A percentile compares a stretch with the other conserved stretches of the same genome.
These are phyloP conservation scores for Eurystomus gularis DNA, from an alignment of 2,113 vertebrate species.

Conservation along the genomic window DNA sequence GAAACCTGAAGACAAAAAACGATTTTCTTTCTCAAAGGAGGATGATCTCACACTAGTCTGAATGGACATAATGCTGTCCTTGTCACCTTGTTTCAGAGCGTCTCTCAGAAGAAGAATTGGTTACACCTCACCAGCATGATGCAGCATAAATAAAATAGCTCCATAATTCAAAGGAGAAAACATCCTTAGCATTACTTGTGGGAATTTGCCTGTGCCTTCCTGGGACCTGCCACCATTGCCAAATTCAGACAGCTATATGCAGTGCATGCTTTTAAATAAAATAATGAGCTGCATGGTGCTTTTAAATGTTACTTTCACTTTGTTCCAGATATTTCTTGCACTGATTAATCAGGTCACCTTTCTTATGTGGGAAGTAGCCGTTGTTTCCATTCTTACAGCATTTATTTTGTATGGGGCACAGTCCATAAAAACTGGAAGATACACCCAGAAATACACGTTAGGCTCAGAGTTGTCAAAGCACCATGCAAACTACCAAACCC, in stretches of 20 bases:
- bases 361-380: not conserved
- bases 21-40: not conserved
- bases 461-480: not conserved
- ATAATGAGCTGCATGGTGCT: not conserved
- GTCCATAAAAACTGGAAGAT: not conserved
- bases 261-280: not conserved
- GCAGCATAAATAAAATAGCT: not conserved
- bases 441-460: rapidly evolving
- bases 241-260: not conserved
- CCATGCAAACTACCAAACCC: rapidly evolving
- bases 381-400: not conserved
- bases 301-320: not conserved
- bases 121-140: not conserved
- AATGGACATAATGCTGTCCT: not conserved
- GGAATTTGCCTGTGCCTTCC: not conserved
- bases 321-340: not conserved
- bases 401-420: not conserved
- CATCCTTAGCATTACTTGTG: not conserved
- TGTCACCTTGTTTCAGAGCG: not conserved
- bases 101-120: not conserved
- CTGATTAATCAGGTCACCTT: not conserved
- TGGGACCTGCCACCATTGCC: not conserved
- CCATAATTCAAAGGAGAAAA: not conserved
- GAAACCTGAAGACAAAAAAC: not conserved
- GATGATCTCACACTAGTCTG: not conserved